Percentiles rank a stretch among this genome's conserved stretches.
phyloP scores from a whole-genome alignment of 2,888 invertebrate species.

The Melanostoma scalare region DNA sequence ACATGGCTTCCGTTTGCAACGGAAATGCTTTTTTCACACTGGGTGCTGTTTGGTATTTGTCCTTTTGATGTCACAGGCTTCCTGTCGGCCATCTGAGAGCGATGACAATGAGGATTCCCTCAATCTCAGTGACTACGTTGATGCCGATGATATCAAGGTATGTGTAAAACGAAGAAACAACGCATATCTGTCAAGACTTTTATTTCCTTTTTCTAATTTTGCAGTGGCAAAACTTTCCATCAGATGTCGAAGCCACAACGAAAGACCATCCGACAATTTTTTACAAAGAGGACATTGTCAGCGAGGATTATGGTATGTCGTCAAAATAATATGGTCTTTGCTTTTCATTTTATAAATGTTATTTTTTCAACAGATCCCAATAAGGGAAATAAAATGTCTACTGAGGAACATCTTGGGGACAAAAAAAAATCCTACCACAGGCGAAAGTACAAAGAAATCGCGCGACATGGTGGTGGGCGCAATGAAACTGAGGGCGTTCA shows the following conservation, averaged over 20 bases:
- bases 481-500: constrained; percentile 67
- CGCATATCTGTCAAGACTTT: constrained; percentile 11
- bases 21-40: constrained; percentile 74
- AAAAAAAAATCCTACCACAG: constrained; percentile 36
- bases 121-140: constrained; percentile 58
- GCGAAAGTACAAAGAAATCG: constrained; percentile 74
- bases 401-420: constrained; percentile 10
- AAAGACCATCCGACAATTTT: constrained; percentile 79
- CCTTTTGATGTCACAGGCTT: constrained; percentile 59
- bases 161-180: constrained; percentile 20
- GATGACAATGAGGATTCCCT: constrained; percentile 23
- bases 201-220: background rate
- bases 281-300: constrained; percentile 80
- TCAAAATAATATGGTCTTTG: constrained; percentile 3
- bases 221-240: constrained; percentile 77
- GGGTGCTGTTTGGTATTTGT: constrained; percentile 74
- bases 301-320: constrained; percentile 78
- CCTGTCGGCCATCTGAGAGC: constrained; percentile 58
- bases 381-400: constrained; percentile 73
- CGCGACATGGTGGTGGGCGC: constrained; percentile 74
- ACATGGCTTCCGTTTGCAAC: constrained; percentile 74
- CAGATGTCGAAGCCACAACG: constrained; percentile 72
- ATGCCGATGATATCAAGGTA: constrained; percentile 79
- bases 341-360: constrained; percentile 34
- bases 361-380: constrained; percentile 73